A percentile compares a stretch with the other conserved stretches of the same genome.
phyloP scores from a whole-genome alignment of 2,888 invertebrate genomes.

The Meandrusa payeni region DNA sequence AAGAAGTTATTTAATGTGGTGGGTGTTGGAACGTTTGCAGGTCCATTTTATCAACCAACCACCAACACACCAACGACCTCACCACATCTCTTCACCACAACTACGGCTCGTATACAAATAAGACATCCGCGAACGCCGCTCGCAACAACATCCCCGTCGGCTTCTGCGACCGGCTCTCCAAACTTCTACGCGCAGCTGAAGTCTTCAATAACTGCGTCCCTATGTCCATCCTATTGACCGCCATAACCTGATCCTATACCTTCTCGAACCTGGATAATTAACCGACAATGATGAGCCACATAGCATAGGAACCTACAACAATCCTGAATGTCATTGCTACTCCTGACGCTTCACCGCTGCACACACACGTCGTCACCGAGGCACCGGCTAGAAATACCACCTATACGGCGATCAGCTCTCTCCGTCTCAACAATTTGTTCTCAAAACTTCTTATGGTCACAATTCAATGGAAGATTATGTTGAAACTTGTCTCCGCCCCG shows the following conservation, averaged over 20 bases:
- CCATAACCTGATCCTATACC: slow-evolving; percentile 66
- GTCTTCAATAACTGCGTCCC: slow-evolving; percentile 66
- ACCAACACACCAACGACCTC: slow-evolving; percentile 79
- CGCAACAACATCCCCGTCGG: slow-evolving; percentile 64
- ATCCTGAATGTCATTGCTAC: slow-evolving; percentile 52
- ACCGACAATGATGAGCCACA: slow-evolving; percentile 47
- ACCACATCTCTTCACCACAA: slow-evolving; percentile 79
- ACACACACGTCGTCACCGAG: slow-evolving; percentile 64
- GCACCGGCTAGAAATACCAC: slow-evolving; percentile 55
- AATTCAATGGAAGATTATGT: slow-evolving; percentile 61
- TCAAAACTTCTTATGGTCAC: slow-evolving; percentile 60
- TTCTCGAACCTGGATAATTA: slow-evolving; percentile 41
- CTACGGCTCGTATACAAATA: slow-evolving; percentile 73
- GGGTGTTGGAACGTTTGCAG: slow-evolving; percentile 82
- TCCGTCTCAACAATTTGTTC: slow-evolving; percentile 56
- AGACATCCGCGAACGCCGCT: slow-evolving; percentile 71
- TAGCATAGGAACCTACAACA: slow-evolving; percentile 53
- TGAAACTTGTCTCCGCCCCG: slow-evolving; percentile 55
- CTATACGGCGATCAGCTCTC: slow-evolving; percentile 51
- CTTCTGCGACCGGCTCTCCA: slow-evolving; percentile 70
- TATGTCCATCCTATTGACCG: slow-evolving; percentile 60
- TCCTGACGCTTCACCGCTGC: slow-evolving; percentile 65
- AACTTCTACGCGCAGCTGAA: slow-evolving; percentile 68
- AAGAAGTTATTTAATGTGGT: slow-evolving; percentile 74
- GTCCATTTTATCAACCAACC: slow-evolving; percentile 81